Conservation (phyloP, 1,140 invertebrate genomes). For the Heliothis virescens region DNA sequence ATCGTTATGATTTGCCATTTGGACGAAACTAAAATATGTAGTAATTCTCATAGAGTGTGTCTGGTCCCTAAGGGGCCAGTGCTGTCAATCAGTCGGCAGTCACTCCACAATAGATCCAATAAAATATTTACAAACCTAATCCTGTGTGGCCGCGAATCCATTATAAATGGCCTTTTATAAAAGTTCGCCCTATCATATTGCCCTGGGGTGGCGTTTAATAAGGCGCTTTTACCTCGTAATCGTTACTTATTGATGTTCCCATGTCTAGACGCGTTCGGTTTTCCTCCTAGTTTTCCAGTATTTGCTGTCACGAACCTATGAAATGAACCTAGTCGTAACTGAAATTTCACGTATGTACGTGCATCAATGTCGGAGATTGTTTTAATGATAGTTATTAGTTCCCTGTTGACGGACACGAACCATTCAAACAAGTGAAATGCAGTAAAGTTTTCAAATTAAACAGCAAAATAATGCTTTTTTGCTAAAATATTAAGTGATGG, state of each 20-base stretch:
- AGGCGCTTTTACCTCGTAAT: constrained; percentile 67
- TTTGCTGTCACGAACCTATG: constrained; percentile 76
- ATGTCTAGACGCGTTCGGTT: constrained; percentile 74
- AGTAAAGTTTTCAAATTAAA: constrained; percentile 37
- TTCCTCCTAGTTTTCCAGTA: constrained; percentile 63
- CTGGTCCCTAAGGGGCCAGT: constrained; percentile 63
- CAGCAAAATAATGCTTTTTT: neutral
- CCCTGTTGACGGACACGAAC: constrained; percentile 34
- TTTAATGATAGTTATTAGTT: constrained; percentile 52
- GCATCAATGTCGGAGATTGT: constrained; percentile 45
- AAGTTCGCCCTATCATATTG: constrained; percentile 78
- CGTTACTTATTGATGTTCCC: constrained; percentile 74
- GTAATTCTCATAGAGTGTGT: constrained; percentile 58
- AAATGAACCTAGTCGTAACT: constrained; percentile 68
- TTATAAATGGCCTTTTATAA: constrained; percentile 79
- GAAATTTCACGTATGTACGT: constrained; percentile 56
- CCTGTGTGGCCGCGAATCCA: constrained; percentile 78
- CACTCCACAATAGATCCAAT: constrained; percentile 73
- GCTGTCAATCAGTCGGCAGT: constrained; percentile 79
- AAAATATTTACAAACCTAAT: constrained; percentile 83
- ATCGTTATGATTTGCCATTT: constrained; percentile 42
- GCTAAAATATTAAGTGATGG: constrained; percentile 49
- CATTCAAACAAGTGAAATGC: constrained; percentile 39
- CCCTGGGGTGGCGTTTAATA: constrained; percentile 68
- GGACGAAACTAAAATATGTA: constrained; percentile 28